A percentile compares a stretch with the other conserved stretches of the same genome.
phyloP scores from a whole-genome alignment of 2,888 invertebrate genomes.

The Pristionchus japonicus region DNA sequence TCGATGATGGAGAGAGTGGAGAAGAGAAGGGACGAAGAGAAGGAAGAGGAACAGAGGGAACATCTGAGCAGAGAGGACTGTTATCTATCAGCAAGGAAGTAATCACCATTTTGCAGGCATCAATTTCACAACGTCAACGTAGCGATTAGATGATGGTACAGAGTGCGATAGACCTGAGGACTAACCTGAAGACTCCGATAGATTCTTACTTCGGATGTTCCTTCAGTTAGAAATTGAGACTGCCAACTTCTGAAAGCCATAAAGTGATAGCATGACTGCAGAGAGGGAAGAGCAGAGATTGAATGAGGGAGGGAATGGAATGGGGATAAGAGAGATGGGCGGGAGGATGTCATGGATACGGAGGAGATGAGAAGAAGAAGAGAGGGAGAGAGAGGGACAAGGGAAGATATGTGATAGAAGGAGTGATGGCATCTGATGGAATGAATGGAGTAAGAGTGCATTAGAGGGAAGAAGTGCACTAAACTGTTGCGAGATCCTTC shows the following conservation, averaged over 20 bases:
- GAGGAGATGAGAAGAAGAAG: not conserved
- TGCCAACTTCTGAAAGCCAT: not conserved
- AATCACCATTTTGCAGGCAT: too few relatives aligned
- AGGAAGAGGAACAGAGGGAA: not conserved
- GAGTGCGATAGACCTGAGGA: not conserved
- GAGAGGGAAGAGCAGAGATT: not conserved
- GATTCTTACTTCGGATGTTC: not conserved
- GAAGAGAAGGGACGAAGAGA: not conserved
- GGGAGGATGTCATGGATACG: not conserved
- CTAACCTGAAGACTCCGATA: not conserved
- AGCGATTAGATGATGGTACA: too few relatives aligned
- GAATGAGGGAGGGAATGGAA: not conserved
- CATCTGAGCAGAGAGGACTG: not conserved
- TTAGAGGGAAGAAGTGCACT: not conserved
- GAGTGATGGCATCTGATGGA: not conserved
- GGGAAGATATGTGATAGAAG: not conserved
- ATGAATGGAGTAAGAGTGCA: not conserved
- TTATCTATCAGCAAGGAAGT: too few relatives aligned
- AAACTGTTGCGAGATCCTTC: not conserved
- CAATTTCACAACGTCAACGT: too few relatives aligned
- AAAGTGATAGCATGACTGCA: not conserved
- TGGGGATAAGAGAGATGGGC: not conserved
- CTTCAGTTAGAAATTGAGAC: not conserved
- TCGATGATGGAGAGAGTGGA: not conserved
- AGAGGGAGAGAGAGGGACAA: not conserved